These are phyloP conservation scores for Brachyistius frenatus DNA, from an alignment of 2,113 vertebrate genomes.

Conservation along the genomic window DNA sequence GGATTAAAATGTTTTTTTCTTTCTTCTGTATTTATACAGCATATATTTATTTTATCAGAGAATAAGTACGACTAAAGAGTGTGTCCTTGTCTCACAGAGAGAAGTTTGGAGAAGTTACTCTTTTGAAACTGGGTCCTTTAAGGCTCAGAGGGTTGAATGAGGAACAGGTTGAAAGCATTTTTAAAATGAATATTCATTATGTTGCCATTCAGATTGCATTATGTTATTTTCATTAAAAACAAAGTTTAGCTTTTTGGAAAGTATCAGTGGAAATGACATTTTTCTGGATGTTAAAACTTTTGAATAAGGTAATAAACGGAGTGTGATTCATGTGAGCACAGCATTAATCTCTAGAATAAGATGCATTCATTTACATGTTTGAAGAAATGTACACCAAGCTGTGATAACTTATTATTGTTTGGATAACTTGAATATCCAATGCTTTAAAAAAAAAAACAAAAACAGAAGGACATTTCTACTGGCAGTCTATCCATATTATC, in stretches of 20 bases:
- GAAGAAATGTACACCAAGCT: background rate
- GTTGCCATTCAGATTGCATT: background rate
- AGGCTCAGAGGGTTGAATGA: background rate
- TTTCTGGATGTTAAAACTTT: constrained; percentile 13
- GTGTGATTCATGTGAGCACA: background rate
- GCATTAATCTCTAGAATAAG: background rate
- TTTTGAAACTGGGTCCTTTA: background rate
- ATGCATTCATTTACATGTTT: constrained; percentile 5
- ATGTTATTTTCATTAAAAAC: constrained; percentile 3
- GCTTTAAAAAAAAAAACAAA: no score
- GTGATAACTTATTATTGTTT: no score
- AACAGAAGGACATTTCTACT: no score
- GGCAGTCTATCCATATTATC: no score
- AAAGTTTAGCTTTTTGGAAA: background rate
- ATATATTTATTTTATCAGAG: background rate
- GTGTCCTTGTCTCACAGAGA: background rate
- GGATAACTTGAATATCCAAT: background rate
- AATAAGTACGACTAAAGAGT: no score
- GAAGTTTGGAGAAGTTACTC: background rate
- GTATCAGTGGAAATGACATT: background rate
- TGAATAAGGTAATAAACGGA: constrained; percentile 13
- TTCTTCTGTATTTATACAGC: background rate
- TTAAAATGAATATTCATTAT: constrained; percentile 24
- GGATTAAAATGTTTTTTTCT: no score
- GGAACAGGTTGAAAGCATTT: background rate